Evolutionary conservation across 2,797 vertebrate genomes (phyloP).

Genomic region (Chiroxiphia lanceolata): DNA sequence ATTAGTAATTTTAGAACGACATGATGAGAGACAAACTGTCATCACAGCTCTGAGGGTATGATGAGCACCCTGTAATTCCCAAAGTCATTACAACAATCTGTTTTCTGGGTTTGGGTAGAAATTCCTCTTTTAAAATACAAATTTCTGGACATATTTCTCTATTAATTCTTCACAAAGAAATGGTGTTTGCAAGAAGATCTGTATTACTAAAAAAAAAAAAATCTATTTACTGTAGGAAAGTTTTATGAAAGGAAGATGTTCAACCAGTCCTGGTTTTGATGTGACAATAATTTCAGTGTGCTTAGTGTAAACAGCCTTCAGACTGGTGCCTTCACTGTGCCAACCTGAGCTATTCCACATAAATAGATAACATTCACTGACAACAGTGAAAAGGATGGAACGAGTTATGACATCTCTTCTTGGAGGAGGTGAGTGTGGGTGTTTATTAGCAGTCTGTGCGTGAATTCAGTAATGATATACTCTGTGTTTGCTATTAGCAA

Average conservation of each 20-base stretch:
- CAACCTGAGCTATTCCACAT: not conserved
- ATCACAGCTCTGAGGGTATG: rapidly evolving
- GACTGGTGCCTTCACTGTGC: not conserved
- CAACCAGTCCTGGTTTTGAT: not conserved
- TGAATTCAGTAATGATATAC: not conserved
- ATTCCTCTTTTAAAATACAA: not conserved
- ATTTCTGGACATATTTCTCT: not conserved
- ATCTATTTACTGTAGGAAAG: not conserved
- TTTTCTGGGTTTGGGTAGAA: not conserved
- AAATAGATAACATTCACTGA: not conserved
- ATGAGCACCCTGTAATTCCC: not conserved
- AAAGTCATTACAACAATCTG: rapidly evolving
- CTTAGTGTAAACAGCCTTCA: not conserved
- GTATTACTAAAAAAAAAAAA: not conserved
- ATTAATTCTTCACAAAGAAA: not conserved
- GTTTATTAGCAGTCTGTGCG: constrained; percentile 30
- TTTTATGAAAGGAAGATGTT: not conserved
- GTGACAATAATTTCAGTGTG: not conserved
- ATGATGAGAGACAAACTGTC: not conserved
- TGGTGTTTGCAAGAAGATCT: not conserved
- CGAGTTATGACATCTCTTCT: not conserved
- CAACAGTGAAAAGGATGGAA: not conserved
- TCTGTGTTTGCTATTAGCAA: not conserved
- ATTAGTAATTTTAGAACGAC: not conserved
- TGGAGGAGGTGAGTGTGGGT: not conserved